A percentile compares a stretch with the other conserved stretches of the same genome.
Evolutionary conservation across 2,888 invertebrate species (phyloP).

Genomic region (Colostygia pectinataria): DNA sequence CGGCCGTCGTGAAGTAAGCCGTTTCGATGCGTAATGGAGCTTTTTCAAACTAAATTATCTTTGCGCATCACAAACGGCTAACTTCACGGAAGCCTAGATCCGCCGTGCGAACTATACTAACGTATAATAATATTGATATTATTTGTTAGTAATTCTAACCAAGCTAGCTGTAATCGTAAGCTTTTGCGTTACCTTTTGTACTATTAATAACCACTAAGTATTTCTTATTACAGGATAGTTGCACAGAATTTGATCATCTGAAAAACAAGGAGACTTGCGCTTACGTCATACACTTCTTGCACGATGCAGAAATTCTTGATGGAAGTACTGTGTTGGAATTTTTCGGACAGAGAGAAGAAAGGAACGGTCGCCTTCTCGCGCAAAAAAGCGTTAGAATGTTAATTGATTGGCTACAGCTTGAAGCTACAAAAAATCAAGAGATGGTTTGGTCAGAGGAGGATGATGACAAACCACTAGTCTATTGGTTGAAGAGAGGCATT

Average conservation of each 20-base stretch:
- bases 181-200: no score
- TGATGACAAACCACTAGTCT: not conserved
- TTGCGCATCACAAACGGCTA: no score
- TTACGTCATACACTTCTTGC: not conserved
- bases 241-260: not conserved
- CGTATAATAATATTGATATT: no score
- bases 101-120: no score
- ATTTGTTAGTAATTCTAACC: no score
- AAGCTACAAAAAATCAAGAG: not conserved
- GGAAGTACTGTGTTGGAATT: not conserved
- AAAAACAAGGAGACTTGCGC: not conserved
- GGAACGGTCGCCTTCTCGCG: not conserved
- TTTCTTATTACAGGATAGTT: slow-evolving; percentile 2
- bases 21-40: no score
- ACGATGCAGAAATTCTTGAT: not conserved
- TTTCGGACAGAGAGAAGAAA: not conserved
- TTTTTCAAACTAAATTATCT: no score
- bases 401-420: not conserved
- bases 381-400: not conserved
- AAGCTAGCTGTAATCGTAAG: no score
- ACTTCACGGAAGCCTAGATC: no score
- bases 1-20: no score
- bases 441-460: not conserved
- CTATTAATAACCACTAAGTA: not conserved
- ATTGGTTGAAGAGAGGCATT: not conserved